phyloP scores from a whole-genome alignment of 1,140 invertebrate species.

The Gryon sp. region DNA sequence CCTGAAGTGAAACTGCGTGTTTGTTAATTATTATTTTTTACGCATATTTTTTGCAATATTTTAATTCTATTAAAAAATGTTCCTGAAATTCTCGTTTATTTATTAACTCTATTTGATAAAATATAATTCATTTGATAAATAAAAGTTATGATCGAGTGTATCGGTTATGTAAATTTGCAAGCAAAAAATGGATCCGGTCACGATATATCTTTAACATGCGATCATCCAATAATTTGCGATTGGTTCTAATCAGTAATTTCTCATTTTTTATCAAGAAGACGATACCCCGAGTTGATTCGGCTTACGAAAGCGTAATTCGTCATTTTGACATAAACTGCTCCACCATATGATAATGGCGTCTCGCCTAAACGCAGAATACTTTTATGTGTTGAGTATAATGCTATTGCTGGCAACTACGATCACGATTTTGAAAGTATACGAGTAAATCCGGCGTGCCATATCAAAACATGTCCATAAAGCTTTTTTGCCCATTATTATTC shows the following conservation, averaged over 20 bases:
- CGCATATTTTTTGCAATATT: no score
- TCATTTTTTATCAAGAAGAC: slow-evolving; percentile 6
- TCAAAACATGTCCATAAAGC: no score
- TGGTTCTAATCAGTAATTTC: slow-evolving; percentile 4
- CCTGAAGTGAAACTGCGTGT: no score
- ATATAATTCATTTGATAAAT: no score
- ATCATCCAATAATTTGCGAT: slow-evolving; percentile 6
- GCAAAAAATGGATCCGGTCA: slow-evolving; percentile 9
- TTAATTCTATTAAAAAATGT: no score
- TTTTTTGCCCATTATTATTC: no score
- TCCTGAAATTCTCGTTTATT: no score
- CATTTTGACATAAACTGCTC: slow-evolving; percentile 14
- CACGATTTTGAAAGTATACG: slow-evolving; percentile 15
- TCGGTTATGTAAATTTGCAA: no score
- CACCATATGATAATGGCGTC: slow-evolving; percentile 17
- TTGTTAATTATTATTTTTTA: no score
- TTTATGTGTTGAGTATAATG: slow-evolving; percentile 23
- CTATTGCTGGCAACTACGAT: slow-evolving; percentile 19
- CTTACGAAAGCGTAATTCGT: slow-evolving; percentile 20
- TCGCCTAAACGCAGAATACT: slow-evolving; percentile 14
- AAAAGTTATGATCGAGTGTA: no score
- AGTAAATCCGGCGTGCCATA: no score
- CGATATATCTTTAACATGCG: slow-evolving; percentile 1
- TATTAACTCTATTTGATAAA: no score
- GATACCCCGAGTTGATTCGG: not conserved